Conservation (phyloP, 2,113 vertebrate genomes). For the Nothocercus nigrocapillus region DNA sequence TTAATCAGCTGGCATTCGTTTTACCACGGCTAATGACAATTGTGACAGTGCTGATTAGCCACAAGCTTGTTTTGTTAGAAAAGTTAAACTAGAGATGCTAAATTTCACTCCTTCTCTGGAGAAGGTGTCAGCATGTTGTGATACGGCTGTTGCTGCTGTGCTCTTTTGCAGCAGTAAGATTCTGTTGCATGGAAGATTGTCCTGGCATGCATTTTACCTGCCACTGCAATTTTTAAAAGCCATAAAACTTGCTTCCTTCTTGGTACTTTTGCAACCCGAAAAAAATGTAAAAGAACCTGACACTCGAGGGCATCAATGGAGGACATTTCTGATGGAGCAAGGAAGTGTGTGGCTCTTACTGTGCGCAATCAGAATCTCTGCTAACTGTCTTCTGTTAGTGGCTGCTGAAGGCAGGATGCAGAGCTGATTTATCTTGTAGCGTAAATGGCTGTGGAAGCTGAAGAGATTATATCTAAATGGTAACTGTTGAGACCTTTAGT, state of each 20-base stretch:
- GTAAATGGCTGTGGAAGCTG: neutral
- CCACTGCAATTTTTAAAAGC: neutral
- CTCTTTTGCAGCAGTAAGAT: neutral
- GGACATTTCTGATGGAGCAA: neutral
- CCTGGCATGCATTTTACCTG: neutral
- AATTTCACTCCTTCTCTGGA: neutral
- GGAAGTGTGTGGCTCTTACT: neutral
- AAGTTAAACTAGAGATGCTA: neutral
- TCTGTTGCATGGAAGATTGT: neutral
- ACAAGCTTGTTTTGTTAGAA: neutral
- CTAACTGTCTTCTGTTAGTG: neutral
- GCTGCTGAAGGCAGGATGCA: neutral
- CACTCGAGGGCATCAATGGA: neutral
- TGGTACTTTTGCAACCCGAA: neutral
- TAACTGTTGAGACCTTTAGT: constrained; percentile 8
- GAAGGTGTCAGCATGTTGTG: neutral
- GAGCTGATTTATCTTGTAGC: neutral
- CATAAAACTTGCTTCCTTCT: neutral
- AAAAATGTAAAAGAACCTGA: neutral
- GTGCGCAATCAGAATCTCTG: neutral
- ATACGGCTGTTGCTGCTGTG: neutral
- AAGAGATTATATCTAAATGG: neutral
- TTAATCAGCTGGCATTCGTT: neutral
- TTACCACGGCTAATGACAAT: neutral
- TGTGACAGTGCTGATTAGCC: neutral